Conservation (phyloP, 2,113 vertebrate species). For the Ceyx margarethae region DNA sequence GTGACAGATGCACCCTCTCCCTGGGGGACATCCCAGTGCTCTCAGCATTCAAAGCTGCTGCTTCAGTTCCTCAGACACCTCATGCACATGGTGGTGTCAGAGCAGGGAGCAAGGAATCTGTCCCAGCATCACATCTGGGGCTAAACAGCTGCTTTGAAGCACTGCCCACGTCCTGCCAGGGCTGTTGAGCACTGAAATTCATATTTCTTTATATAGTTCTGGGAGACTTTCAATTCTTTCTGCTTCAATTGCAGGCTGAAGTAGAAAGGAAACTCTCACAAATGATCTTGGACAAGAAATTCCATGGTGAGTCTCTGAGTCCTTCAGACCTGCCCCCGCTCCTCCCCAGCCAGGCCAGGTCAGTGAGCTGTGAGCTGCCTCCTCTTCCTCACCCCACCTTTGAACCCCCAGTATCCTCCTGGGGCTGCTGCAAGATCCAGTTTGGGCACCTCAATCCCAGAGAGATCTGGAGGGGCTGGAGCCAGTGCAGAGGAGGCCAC, state of each 20-base stretch:
- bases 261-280: constrained; percentile 99
- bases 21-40: neutral
- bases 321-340: neutral
- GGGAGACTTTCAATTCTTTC: constrained; percentile 15
- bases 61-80: neutral
- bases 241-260: constrained; percentile 83
- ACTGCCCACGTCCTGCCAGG: neutral
- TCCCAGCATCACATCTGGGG: accelerated
- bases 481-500: too few relatives aligned
- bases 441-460: too few relatives aligned
- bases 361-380: neutral
- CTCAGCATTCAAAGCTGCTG: neutral
- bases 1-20: neutral
- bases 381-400: neutral
- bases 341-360: neutral
- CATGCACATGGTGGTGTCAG: neutral
- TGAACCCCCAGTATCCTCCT: neutral
- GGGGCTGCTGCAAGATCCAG: neutral
- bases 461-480: too few relatives aligned
- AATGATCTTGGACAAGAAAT: constrained; percentile 99
- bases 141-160: neutral
- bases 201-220: accelerated
- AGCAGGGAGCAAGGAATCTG: neutral
- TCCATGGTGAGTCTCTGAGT: constrained; percentile 85
- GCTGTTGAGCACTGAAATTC: neutral